Evolutionary conservation across 2,797 vertebrate genomes (phyloP).

Genomic region (Myioborus melanocephalus): DNA sequence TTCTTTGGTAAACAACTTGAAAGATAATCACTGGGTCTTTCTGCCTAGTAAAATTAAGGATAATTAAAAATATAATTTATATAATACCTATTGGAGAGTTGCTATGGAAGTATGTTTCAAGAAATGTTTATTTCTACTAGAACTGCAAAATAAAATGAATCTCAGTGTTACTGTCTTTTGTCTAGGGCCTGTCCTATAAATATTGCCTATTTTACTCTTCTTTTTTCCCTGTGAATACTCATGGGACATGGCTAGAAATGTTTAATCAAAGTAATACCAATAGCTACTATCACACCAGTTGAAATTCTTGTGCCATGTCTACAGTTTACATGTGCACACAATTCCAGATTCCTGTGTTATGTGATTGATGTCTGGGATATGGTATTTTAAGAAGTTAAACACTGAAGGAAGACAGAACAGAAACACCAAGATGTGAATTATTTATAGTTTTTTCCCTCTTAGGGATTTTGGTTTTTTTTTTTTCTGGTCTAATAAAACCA

Average conservation of each 20-base stretch:
- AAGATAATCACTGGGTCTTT: not conserved
- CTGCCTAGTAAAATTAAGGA: not conserved
- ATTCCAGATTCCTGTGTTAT: not conserved
- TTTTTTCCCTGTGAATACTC: not conserved
- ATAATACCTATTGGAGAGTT: not conserved
- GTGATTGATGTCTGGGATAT: not conserved
- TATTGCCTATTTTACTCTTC: not conserved
- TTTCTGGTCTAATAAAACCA: not conserved
- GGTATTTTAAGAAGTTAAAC: not conserved
- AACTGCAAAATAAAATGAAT: slow-evolving; percentile 25
- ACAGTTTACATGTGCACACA: not conserved
- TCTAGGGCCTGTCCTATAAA: not conserved
- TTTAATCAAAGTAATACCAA: slow-evolving; percentile 25
- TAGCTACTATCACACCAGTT: not conserved
- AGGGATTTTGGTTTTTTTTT: not conserved
- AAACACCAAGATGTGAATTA: not conserved
- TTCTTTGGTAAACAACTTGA: not conserved
- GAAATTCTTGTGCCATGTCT: not conserved
- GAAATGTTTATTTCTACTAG: not conserved
- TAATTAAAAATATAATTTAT: not conserved
- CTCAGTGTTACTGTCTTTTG: not conserved
- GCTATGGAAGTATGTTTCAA: not conserved
- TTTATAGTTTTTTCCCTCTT: not conserved
- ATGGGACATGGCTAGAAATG: not conserved
- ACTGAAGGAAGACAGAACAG: not conserved